Evolutionary conservation across 2,888 invertebrate species (phyloP).

Genomic region (Drosophila macrospina): DNA sequence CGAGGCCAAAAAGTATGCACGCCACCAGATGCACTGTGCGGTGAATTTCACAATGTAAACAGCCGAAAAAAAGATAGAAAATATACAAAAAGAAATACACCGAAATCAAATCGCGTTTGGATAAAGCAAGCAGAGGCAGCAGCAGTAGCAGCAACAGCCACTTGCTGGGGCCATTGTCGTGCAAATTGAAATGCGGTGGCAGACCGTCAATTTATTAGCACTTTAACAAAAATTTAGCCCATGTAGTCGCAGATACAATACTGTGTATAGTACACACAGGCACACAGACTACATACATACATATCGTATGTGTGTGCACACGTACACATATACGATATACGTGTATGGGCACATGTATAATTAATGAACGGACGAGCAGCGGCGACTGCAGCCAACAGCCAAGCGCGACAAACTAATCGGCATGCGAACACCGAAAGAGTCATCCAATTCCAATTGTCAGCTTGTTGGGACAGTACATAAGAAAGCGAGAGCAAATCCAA

Average conservation of each 20-base stretch:
- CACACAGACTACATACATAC: constrained; percentile 11
- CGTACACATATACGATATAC: constrained; percentile 12
- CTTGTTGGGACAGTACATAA: constrained; percentile 9
- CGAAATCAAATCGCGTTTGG: constrained; percentile 23
- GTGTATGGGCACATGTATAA: constrained; percentile 23
- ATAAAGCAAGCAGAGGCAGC: constrained; percentile 28
- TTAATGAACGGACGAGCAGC: constrained; percentile 33
- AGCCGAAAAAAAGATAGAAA: constrained; percentile 4
- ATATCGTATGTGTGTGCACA: constrained; percentile 29
- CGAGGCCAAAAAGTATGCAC: constrained; percentile 31
- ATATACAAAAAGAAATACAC: background rate
- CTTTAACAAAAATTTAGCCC: constrained; percentile 72
- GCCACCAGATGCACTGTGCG: constrained; percentile 11
- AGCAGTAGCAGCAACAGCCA: constrained; percentile 35
- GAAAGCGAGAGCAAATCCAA: constrained; percentile 3
- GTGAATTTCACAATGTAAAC: constrained; percentile 61
- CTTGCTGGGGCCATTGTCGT: constrained; percentile 58
- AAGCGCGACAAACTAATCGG: constrained; percentile 67
- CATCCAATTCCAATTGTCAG: constrained; percentile 49
- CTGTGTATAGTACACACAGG: constrained; percentile 32
- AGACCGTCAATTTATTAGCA: constrained; percentile 76
- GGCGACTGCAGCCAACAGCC: constrained; percentile 56
- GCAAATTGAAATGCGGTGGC: constrained; percentile 64
- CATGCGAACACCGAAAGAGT: constrained; percentile 35
- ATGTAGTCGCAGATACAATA: constrained; percentile 57